Conservation (phyloP, 2,797 vertebrate species). For the Merluccius polli region DNA sequence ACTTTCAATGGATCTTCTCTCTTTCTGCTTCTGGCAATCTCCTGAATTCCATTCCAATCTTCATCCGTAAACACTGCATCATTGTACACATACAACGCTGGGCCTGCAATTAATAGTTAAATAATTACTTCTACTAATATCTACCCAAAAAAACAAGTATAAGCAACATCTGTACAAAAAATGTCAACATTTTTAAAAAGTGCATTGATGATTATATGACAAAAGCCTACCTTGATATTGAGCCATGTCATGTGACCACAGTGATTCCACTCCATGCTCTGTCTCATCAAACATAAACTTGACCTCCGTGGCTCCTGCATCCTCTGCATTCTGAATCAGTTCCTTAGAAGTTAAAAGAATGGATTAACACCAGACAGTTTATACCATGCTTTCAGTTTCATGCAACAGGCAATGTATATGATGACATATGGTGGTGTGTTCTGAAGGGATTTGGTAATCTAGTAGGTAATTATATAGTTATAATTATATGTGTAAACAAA, state of each 20-base stretch:
- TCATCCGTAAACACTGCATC: conserved; percentile 90
- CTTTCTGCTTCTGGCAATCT: conserved; percentile 96
- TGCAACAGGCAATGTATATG: neutral
- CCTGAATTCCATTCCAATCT: conserved; percentile 98
- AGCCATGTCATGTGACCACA: conserved; percentile 93
- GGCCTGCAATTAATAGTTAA: conserved; percentile 64
- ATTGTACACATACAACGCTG: conserved; percentile 93
- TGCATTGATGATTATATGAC: neutral
- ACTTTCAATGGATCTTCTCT: conserved; percentile 98
- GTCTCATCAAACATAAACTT: conserved; percentile 96
- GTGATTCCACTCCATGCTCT: conserved; percentile 88
- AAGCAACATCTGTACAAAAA: neutral
- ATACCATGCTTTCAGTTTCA: neutral
- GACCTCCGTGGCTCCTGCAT: conserved; percentile 95
- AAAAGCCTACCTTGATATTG: conserved; percentile 86
- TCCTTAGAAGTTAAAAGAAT: conserved; percentile 74
- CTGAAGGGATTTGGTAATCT: neutral
- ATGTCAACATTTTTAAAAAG: neutral
- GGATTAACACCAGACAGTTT: neutral
- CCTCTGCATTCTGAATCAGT: conserved; percentile 98
- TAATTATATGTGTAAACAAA: neutral
- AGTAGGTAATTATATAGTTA: neutral
- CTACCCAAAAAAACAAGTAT: neutral
- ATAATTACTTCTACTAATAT: neutral
- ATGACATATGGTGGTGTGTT: neutral